Evolutionary conservation across 2,797 vertebrate species (phyloP).

Genomic region (Peromyscus melanophrys): DNA sequence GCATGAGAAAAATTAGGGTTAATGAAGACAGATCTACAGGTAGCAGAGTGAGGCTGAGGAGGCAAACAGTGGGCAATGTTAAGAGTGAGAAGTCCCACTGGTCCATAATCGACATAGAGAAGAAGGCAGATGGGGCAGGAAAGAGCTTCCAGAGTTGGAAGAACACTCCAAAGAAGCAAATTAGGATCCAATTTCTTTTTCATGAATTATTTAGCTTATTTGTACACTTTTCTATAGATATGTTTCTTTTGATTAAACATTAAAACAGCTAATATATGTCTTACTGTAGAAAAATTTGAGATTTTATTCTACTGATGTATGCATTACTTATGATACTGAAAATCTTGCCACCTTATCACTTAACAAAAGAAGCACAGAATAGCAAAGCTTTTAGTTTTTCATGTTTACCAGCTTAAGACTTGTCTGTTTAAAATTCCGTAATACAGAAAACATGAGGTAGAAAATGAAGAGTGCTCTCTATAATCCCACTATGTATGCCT

Average conservation of each 20-base stretch:
- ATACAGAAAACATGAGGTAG: background rate
- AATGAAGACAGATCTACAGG: background rate
- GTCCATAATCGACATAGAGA: background rate
- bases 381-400: background rate
- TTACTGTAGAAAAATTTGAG: background rate
- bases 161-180: background rate
- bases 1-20: background rate
- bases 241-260: background rate
- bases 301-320: constrained; percentile 12
- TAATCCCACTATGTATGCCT: background rate
- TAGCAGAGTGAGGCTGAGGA: background rate
- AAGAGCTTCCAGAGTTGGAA: background rate
- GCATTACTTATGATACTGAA: background rate
- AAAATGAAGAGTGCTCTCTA: background rate
- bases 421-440: constrained; percentile 24
- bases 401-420: background rate
- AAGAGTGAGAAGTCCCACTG: background rate
- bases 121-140: background rate
- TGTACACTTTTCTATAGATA: background rate
- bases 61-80: background rate
- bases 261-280: background rate
- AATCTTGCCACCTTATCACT: background rate
- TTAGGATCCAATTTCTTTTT: background rate
- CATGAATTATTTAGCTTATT: constrained; percentile 12
- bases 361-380: constrained; percentile 10